Conservation (phyloP, 2,797 vertebrate genomes). For the Loris lydekkerianus region DNA sequence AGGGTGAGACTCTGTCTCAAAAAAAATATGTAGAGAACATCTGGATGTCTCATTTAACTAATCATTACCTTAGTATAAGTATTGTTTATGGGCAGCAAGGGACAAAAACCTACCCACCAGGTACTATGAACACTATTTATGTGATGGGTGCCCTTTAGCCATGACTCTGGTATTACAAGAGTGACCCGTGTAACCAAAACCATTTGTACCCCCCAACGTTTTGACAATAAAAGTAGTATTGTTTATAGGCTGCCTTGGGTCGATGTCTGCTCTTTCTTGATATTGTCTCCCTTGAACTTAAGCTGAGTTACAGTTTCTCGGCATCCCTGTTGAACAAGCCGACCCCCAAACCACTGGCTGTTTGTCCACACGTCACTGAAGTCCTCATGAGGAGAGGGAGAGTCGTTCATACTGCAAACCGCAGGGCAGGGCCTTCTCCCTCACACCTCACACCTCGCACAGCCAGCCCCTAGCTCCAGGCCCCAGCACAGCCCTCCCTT, state of each 20-base stretch:
- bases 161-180: not conserved
- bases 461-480: no score
- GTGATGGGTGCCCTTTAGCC: no score
- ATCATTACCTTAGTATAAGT: not conserved
- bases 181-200: not conserved
- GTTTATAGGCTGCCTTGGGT: not conserved
- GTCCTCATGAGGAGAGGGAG: not conserved
- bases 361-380: not conserved
- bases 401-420: fast-evolving
- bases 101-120: not conserved
- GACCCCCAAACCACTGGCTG: fast-evolving
- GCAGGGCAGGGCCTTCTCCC: not conserved
- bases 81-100: not conserved
- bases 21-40: not conserved
- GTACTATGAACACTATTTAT: not conserved
- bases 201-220: not conserved
- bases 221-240: not conserved
- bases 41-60: not conserved
- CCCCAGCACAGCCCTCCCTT: not conserved
- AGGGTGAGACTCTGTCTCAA: not conserved
- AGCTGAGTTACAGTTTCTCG: no score
- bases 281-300: not conserved
- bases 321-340: not conserved
- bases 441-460: no score
- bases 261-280: no score